Conservation (phyloP, 2,797 vertebrate species). For the Botia almorhae region DNA sequence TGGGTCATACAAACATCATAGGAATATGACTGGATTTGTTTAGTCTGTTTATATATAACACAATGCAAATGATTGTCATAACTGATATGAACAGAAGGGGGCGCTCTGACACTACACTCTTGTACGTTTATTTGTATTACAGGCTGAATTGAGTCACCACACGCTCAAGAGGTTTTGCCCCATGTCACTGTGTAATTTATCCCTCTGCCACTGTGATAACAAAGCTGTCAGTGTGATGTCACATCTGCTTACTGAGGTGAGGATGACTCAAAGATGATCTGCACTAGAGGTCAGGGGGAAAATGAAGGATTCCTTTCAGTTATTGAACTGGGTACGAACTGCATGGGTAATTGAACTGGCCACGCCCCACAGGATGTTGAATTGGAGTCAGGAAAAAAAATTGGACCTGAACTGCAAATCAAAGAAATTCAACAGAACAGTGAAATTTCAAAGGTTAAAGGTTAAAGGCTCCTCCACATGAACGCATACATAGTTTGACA, state of each 20-base stretch:
- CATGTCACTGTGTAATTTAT: slow-evolving; percentile 25
- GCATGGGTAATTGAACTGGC: not conserved
- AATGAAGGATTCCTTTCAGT: not conserved
- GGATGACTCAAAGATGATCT: not conserved
- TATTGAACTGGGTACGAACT: not conserved
- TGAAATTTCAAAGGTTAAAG: no score
- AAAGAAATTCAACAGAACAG: no score
- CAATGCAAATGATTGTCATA: not conserved
- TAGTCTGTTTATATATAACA: not conserved
- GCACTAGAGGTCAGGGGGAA: not conserved
- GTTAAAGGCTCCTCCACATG: no score
- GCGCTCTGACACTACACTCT: slow-evolving; percentile 67
- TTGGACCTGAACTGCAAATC: no score
- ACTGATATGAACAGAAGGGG: slow-evolving; percentile 69
- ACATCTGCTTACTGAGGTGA: slow-evolving; percentile 49
- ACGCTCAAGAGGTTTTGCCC: slow-evolving; percentile 11
- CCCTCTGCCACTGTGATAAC: slow-evolving; percentile 31
- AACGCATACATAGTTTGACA: no score
- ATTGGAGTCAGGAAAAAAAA: not conserved
- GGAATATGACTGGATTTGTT: not conserved
- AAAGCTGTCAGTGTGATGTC: slow-evolving; percentile 64
- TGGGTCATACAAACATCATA: not conserved
- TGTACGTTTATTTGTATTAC: slow-evolving; percentile 24
- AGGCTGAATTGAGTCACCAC: not conserved
- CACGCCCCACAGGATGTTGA: not conserved